These are phyloP conservation scores for Solen grandis DNA, from an alignment of 1,140 invertebrate genomes.

Conservation along the genomic window DNA sequence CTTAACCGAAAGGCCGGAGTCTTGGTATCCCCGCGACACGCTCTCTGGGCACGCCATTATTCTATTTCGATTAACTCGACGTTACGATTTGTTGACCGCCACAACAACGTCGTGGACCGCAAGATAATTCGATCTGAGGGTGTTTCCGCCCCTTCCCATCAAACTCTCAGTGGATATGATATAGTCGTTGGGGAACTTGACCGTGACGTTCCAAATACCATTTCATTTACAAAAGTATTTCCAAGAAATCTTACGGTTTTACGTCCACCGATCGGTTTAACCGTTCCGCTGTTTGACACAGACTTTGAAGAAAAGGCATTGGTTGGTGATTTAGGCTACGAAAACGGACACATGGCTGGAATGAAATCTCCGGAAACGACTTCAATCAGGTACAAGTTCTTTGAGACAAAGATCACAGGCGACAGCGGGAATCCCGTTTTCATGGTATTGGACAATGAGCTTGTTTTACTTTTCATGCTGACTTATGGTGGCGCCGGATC, in stretches of 20 bases:
- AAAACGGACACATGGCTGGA: constrained; percentile 38
- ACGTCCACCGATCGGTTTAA: background rate
- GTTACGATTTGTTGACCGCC: constrained; percentile 63
- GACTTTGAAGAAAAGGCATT: constrained; percentile 72
- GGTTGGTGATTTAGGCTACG: constrained; percentile 58
- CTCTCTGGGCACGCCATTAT: constrained; percentile 69
- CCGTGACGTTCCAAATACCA: constrained; percentile 60
- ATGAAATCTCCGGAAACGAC: constrained; percentile 36
- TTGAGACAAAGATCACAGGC: constrained; percentile 66
- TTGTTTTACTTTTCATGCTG: constrained; percentile 69
- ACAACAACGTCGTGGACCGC: constrained; percentile 67
- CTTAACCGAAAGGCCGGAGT: constrained; percentile 63
- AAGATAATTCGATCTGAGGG: constrained; percentile 45
- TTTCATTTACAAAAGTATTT: constrained; percentile 65
- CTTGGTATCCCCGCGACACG: constrained; percentile 66
- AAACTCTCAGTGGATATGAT: constrained; percentile 59
- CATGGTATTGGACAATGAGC: constrained; percentile 63
- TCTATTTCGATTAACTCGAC: constrained; percentile 62
- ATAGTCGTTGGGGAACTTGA: constrained; percentile 70
- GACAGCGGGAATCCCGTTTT: constrained; percentile 72
- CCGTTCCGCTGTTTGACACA: constrained; percentile 62
- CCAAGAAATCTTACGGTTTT: constrained; percentile 58
- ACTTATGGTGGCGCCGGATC: constrained; percentile 66
- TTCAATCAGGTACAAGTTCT: constrained; percentile 57
- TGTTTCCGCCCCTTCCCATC: constrained; percentile 16